These are phyloP conservation scores for Sialis fuliginosa DNA, from an alignment of 2,888 invertebrate species.

Conservation along the genomic window DNA sequence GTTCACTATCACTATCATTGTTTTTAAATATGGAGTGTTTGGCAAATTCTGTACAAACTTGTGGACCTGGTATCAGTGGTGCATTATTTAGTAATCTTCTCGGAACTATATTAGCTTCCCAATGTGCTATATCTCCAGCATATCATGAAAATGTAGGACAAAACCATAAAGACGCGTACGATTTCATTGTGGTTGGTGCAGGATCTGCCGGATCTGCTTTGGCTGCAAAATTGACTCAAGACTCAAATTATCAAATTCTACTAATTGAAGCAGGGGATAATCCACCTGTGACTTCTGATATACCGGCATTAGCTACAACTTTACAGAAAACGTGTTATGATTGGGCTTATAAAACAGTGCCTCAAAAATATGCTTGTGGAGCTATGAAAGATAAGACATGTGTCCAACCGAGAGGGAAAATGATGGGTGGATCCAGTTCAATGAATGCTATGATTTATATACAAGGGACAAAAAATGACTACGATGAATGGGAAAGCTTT, in stretches of 20 bases:
- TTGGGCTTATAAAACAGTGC: constrained; percentile 29
- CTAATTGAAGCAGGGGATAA: constrained; percentile 22
- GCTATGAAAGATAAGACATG: constrained; percentile 22
- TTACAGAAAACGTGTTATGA: constrained; percentile 15
- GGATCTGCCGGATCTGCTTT: constrained; percentile 23
- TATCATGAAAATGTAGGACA: constrained; percentile 1
- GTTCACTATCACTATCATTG: neutral
- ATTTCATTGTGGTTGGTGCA: constrained; percentile 30
- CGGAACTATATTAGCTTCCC: constrained; percentile 2
- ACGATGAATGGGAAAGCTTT: constrained; percentile 38
- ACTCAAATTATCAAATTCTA: constrained; percentile 15
- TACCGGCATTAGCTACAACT: constrained; percentile 22
- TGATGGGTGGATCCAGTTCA: constrained; percentile 43
- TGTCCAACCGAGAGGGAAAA: constrained; percentile 39
- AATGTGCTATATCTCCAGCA: constrained; percentile 1
- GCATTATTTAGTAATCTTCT: constrained; percentile 2
- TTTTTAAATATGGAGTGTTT: constrained; percentile 3
- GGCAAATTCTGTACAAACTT: neutral
- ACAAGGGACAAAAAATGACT: constrained; percentile 43
- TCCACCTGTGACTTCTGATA: constrained; percentile 18
- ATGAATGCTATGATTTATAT: constrained; percentile 49
- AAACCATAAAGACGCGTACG: constrained; percentile 17
- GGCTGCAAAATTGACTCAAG: constrained; percentile 17
- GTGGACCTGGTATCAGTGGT: constrained; percentile 2
- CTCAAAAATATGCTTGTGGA: constrained; percentile 22